phyloP scores from a whole-genome alignment of 2,888 invertebrate species.

The Pristionchus japonicus region DNA sequence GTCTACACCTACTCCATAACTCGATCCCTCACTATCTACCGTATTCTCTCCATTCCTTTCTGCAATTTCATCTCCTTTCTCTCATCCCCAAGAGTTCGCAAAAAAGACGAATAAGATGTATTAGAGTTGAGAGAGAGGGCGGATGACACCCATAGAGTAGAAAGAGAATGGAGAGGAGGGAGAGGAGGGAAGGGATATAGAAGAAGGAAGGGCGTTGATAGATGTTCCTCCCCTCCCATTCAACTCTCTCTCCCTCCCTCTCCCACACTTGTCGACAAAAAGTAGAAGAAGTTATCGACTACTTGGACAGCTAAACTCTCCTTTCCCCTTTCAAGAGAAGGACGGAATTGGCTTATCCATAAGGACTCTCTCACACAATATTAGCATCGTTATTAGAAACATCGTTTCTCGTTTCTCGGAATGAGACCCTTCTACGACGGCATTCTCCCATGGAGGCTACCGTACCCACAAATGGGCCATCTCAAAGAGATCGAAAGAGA shows the following conservation, averaged over 20 bases:
- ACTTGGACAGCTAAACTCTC: background rate
- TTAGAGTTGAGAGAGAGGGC: background rate
- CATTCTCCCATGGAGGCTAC: background rate
- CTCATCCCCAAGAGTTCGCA: conserved; percentile 4
- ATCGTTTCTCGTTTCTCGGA: background rate
- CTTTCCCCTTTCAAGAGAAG: background rate
- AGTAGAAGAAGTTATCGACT: background rate
- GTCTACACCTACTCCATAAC: background rate
- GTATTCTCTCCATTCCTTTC: background rate
- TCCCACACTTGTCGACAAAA: background rate
- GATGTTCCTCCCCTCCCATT: background rate
- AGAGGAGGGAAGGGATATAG: too few species aligned
- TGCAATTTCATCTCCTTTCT: conserved; percentile 12
- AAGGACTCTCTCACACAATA: background rate
- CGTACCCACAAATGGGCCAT: background rate
- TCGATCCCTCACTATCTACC: background rate
- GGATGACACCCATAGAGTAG: conserved; percentile 25
- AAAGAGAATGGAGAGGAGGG: too few species aligned
- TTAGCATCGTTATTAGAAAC: conserved; percentile 9
- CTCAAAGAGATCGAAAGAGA: background rate
- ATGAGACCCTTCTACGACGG: background rate
- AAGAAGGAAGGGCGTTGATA: conserved; percentile 26
- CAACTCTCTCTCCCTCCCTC: conserved; percentile 5
- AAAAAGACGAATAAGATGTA: conserved; percentile 3
- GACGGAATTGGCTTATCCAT: background rate